Base-by-base conservation (phyloP, 2,888 invertebrate species). In the Carterocephalus palaemon region DNA sequence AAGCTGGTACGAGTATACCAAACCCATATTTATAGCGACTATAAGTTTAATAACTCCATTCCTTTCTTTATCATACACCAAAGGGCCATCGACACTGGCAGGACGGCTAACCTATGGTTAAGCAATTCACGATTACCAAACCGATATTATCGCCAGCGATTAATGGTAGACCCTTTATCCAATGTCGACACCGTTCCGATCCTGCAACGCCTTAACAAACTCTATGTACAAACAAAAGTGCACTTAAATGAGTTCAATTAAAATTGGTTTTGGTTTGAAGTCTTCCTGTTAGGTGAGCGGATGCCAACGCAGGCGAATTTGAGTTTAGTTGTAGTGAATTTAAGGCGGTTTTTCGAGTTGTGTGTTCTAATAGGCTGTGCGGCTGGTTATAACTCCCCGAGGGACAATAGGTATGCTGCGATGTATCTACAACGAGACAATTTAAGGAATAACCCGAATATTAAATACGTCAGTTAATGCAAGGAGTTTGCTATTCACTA, bases 81-180 rank as follows among this genome's bases (percentile, higher is more conserved):
- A 61, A 66, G 67, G 69, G 64, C 64, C 70, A 67, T 75, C 67
- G 73, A 62, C 73, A 70, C 67, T 59, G 56, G 55, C 57, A 59
- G 64, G 62, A 66, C 65, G 65, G 72, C 73, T 73, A 70, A 72
- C 77, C 74, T 71, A 76, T 73, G 79, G 71, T 77, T 81, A 75
- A 76, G 78, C 75, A 79, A 81, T 80, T 78, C 75, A 67, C 72
- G 80, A 79, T 82, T 80, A 80, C 80, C 60, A 68, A 69, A 67
- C 71, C 72, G 82, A 82, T 82, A 79, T 80, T 82, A 82, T 82
- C 82, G 69, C 62, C 58, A 60, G 73, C 79, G 81, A 82, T 82
- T 82, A 81, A 83, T 83, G 77, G 70, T 59, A 53, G 64, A 70
- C 78, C 80, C 78, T 81, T 78, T 81, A 82, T 80, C 80, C 80